These are phyloP conservation scores for Synergus laeviventris DNA, from an alignment of 2,888 invertebrate species.

Conservation along the genomic window DNA sequence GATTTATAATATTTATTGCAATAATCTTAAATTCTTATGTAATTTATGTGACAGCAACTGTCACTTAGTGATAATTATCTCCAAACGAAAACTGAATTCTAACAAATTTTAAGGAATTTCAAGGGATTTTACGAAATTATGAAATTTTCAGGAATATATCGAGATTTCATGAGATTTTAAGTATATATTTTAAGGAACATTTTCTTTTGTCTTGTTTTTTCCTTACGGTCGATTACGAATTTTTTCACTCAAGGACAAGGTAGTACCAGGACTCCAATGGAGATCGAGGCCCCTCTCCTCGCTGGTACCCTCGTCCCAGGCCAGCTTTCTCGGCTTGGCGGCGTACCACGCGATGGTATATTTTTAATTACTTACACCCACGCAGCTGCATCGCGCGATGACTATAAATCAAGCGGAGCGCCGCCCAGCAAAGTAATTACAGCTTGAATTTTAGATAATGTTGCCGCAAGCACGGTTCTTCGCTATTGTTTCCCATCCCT, in stretches of 20 bases:
- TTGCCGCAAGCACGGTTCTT: slow-evolving; percentile 74
- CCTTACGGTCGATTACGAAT: slow-evolving; percentile 55
- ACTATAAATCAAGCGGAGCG: slow-evolving; percentile 75
- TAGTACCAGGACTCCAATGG: slow-evolving; percentile 64
- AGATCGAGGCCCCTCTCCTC: slow-evolving; percentile 63
- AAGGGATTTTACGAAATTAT: no score
- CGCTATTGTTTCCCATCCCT: slow-evolving; percentile 54
- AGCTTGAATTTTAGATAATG: slow-evolving; percentile 77
- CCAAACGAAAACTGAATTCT: no score
- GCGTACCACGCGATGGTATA: slow-evolving; percentile 76
- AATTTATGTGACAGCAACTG: no score
- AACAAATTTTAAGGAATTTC: no score
- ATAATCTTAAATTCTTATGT: no score
- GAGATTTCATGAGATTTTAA: no score
- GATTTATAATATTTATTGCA: no score
- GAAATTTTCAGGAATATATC: no score
- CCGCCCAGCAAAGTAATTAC: slow-evolving; percentile 77
- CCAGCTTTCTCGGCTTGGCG: slow-evolving; percentile 59
- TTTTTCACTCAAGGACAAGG: slow-evolving; percentile 67
- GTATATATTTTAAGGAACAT: background rate
- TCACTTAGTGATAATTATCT: no score
- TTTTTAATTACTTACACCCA: slow-evolving; percentile 77
- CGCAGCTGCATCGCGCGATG: slow-evolving; percentile 76
- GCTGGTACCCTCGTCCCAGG: slow-evolving; percentile 51
- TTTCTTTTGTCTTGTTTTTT: slow-evolving; percentile 51